These are phyloP conservation scores for Laspeyria flexula DNA, from an alignment of 2,888 invertebrate genomes.

Conservation along the genomic window DNA sequence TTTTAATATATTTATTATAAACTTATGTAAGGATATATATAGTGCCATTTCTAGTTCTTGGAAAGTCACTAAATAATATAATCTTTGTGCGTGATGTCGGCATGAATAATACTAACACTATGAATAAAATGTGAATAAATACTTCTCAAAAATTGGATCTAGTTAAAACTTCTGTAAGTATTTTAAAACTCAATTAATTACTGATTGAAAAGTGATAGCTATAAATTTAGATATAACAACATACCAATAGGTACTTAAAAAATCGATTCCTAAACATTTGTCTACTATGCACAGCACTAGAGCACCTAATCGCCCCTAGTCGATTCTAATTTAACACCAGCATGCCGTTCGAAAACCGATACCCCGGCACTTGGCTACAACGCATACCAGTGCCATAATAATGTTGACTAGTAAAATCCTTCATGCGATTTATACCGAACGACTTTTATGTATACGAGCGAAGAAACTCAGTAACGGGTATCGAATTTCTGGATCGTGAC, in stretches of 20 bases:
- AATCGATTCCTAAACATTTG: neutral
- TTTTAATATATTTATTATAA: too few species aligned
- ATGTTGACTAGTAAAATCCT: slow-evolving; percentile 60
- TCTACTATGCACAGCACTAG: neutral
- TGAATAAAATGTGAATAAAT: too few species aligned
- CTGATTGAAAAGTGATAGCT: too few species aligned
- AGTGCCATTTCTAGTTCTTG: too few species aligned
- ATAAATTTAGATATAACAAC: too few species aligned
- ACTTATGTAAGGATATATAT: too few species aligned
- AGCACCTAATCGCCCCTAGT: slow-evolving; percentile 13
- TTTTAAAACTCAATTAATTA: too few species aligned
- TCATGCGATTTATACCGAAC: slow-evolving; percentile 31
- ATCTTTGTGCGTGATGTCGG: too few species aligned
- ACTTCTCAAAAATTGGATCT: too few species aligned
- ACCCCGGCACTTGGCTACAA: slow-evolving; percentile 41
- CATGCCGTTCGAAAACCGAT: slow-evolving; percentile 49
- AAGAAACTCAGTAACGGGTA: slow-evolving; percentile 24
- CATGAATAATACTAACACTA: too few species aligned
- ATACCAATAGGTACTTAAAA: neutral
- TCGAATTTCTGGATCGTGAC: slow-evolving; percentile 36
- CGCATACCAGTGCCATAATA: slow-evolving; percentile 57
- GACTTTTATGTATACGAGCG: slow-evolving; percentile 28
- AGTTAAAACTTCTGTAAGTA: too few species aligned
- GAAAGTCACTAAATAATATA: too few species aligned
- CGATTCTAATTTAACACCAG: slow-evolving; percentile 33